These are phyloP conservation scores for Steinernema khuongi DNA, from an alignment of 1,140 invertebrate species.

Conservation along the genomic window DNA sequence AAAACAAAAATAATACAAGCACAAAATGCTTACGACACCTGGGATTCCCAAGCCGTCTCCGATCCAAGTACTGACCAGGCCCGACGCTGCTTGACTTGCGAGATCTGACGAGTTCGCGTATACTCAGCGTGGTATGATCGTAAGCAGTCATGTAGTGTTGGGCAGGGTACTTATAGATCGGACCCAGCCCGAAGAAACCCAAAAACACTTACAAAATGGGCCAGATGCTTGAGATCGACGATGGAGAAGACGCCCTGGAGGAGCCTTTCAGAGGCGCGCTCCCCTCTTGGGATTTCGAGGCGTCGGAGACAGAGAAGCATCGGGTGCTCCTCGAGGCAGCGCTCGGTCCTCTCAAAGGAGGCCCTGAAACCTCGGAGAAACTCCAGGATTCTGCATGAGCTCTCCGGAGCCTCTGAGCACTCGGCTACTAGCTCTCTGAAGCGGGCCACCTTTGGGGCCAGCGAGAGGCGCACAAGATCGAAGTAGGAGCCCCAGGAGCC, in stretches of 20 bases:
- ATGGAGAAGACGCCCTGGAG: background rate
- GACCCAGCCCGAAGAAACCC: background rate
- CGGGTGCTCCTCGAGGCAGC: background rate
- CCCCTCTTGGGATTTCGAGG: background rate
- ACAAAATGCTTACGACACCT: too few species aligned
- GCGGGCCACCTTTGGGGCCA: background rate
- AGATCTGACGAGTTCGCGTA: too few species aligned
- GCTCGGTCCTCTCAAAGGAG: background rate
- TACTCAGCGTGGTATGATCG: too few species aligned
- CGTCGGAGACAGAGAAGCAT: background rate
- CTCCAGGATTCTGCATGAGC: background rate
- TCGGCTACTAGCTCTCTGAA: background rate
- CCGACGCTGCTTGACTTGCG: too few species aligned
- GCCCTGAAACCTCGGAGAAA: background rate
- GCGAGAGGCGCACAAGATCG: background rate
- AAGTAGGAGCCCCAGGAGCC: background rate
- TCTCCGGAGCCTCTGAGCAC: background rate
- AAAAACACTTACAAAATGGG: background rate
- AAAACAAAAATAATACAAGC: too few species aligned
- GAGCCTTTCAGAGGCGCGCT: background rate
- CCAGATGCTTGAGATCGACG: background rate
- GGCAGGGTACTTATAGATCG: too few species aligned
- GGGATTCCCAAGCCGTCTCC: too few species aligned
- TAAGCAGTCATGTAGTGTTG: too few species aligned
- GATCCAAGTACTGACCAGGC: too few species aligned